Conservation (phyloP, 1,140 invertebrate genomes). For the Ptiloglossa arizonensis region DNA sequence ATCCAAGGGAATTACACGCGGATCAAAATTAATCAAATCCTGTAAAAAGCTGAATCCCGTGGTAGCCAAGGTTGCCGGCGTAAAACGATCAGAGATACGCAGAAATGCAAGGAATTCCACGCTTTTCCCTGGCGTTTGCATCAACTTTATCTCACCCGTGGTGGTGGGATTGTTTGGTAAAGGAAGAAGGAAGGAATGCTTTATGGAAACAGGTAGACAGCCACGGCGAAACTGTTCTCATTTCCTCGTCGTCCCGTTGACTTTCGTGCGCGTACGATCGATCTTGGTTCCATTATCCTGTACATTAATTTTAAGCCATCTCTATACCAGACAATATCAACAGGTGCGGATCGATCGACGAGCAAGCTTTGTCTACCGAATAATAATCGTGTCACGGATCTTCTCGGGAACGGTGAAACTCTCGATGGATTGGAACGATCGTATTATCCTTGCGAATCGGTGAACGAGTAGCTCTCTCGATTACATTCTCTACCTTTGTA, state of each 20-base stretch:
- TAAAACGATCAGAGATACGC: neutral
- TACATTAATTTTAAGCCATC: neutral
- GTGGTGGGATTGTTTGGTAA: slow-evolving; percentile 51
- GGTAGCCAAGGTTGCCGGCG: neutral
- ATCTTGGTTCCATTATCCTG: no score
- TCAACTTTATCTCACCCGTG: slow-evolving; percentile 55
- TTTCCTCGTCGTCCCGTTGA: slow-evolving; percentile 41
- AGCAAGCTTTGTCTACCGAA: no score
- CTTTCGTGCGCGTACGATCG: slow-evolving; percentile 17
- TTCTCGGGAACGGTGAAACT: no score
- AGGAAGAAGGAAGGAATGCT: slow-evolving; percentile 55
- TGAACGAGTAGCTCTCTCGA: no score
- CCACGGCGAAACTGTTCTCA: slow-evolving; percentile 67
- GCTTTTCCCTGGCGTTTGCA: slow-evolving; percentile 60
- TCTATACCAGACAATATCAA: neutral
- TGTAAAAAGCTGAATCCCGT: neutral
- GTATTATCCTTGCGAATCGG: no score
- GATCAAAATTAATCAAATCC: neutral
- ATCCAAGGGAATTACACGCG: neutral
- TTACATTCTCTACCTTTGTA: no score
- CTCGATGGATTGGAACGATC: no score
- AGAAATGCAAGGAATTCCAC: slow-evolving; percentile 62
- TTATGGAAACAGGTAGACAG: slow-evolving; percentile 58
- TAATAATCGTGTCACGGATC: no score
- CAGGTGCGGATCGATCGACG: no score